Evolutionary conservation across 2,797 vertebrate species (phyloP).

Genomic region (Sus cebifrons): DNA sequence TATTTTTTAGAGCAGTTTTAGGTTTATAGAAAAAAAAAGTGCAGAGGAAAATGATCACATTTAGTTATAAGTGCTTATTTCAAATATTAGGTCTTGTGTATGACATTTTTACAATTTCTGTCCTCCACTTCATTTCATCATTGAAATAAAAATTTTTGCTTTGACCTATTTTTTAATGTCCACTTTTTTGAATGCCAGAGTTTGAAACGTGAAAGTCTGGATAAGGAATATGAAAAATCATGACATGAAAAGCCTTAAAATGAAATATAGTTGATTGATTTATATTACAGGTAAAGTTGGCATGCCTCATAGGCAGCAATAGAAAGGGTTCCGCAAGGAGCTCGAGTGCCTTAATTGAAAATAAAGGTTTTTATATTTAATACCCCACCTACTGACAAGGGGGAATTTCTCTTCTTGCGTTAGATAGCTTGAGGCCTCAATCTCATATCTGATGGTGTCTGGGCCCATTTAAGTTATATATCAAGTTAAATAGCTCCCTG

Average conservation of each 20-base stretch:
- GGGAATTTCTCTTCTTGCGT: slow-evolving; percentile 48
- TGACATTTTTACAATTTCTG: background rate
- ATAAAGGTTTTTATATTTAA: slow-evolving; percentile 73
- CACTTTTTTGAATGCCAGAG: background rate
- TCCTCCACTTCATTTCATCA: background rate
- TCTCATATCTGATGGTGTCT: slow-evolving; percentile 56
- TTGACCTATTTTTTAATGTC: background rate
- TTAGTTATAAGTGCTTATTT: background rate
- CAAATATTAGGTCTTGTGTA: background rate
- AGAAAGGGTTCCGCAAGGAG: slow-evolving; percentile 61
- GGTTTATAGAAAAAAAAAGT: slow-evolving; percentile 25
- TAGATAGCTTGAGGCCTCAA: slow-evolving; percentile 63
- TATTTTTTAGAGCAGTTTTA: background rate
- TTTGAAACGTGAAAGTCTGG: slow-evolving; percentile 6
- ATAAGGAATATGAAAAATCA: background rate
- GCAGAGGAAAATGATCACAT: background rate
- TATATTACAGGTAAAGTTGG: background rate
- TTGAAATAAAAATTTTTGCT: background rate
- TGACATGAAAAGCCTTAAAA: slow-evolving; percentile 61
- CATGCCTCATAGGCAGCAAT: slow-evolving; percentile 18
- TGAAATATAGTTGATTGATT: slow-evolving; percentile 68
- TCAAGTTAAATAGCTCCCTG: slow-evolving; percentile 68
- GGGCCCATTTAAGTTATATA: slow-evolving; percentile 64
- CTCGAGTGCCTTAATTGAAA: slow-evolving; percentile 75
- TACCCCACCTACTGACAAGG: slow-evolving; percentile 39